Evolutionary conservation across 30 jellyfish, hydroid and myxozoan genomes (phyloP).

Genomic region (Rhopilema esculentum): DNA sequence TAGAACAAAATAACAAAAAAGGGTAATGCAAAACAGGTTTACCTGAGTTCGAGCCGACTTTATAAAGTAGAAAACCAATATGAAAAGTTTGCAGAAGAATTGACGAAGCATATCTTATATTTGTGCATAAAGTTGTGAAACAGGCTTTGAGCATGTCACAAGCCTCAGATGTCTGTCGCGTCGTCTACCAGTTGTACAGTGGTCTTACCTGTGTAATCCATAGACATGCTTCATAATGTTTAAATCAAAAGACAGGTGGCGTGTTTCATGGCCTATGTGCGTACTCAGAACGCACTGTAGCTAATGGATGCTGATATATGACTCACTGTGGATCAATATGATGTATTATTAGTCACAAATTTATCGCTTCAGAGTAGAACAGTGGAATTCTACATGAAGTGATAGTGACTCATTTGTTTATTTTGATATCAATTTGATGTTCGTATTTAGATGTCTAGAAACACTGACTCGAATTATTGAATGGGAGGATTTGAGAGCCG

Average conservation of each 20-base stretch:
- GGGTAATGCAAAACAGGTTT: too few species aligned
- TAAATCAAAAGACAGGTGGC: conserved; percentile 6
- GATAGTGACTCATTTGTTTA: too few species aligned
- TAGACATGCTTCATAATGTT: conserved; percentile 2
- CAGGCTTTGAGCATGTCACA: neutral
- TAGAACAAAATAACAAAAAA: neutral
- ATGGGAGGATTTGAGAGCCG: too few species aligned
- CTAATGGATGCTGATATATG: neutral
- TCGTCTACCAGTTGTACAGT: neutral
- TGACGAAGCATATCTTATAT: neutral
- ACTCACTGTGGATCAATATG: neutral
- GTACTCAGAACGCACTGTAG: neutral
- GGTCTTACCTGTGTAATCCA: conserved; percentile 4
- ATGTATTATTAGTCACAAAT: neutral
- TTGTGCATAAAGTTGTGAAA: neutral
- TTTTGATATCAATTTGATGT: too few species aligned
- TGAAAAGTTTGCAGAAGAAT: neutral
- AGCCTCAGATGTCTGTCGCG: neutral
- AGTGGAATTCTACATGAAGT: too few species aligned
- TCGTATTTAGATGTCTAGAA: too few species aligned
- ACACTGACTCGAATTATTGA: too few species aligned
- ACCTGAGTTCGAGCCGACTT: neutral
- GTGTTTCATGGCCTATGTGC: neutral
- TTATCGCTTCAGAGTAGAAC: neutral
- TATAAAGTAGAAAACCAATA: neutral